Evolutionary conservation across 2,797 vertebrate genomes (phyloP).

Genomic region (Schizothorax lantsangensis): DNA sequence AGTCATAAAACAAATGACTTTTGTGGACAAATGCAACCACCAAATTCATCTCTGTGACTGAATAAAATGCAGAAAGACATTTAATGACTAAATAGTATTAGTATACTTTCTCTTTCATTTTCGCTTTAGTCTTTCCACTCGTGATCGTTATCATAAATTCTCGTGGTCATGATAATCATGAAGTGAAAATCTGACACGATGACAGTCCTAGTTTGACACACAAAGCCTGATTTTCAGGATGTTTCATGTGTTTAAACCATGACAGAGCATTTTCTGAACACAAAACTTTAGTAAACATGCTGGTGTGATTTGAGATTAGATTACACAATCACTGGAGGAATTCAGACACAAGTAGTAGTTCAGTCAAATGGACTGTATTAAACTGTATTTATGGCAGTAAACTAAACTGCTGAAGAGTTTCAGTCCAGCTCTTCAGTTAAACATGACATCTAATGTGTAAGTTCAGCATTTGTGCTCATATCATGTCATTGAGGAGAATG

Average conservation of each 20-base stretch:
- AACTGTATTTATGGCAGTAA: background rate
- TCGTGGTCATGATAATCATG: no score
- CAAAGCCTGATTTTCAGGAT: slow-evolving; percentile 16
- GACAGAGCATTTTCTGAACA: background rate
- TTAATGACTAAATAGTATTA: no score
- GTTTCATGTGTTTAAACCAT: background rate
- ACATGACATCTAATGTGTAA: background rate
- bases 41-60: no score
- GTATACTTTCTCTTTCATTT: no score
- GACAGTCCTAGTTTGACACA: background rate
- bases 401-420: background rate
- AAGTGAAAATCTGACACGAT: no score
- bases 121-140: no score
- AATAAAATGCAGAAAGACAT: no score
- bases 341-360: background rate
- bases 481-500: background rate
- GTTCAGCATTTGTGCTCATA: background rate
- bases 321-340: background rate
- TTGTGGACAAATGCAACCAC: no score
- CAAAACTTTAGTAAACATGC: background rate
- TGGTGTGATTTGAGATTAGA: background rate
- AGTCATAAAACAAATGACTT: no score
- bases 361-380: background rate
- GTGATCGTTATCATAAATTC: no score
- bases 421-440: background rate